phyloP scores from a whole-genome alignment of 2,113 vertebrate genomes.

The Coreoperca whiteheadi region DNA sequence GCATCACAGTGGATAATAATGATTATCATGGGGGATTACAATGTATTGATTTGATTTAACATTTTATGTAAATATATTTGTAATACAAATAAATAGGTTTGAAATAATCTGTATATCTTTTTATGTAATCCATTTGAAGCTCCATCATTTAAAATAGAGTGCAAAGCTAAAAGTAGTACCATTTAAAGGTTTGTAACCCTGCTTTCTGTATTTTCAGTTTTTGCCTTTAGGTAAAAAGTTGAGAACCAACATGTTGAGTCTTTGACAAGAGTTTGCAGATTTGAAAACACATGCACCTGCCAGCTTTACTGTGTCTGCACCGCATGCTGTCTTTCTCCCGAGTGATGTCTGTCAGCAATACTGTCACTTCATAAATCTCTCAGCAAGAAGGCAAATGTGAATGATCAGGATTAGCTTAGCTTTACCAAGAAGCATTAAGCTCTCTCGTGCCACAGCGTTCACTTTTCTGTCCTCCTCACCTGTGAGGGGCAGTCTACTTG shows the following conservation, averaged over 20 bases:
- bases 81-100: background rate
- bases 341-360: background rate
- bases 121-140: background rate
- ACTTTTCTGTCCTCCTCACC: background rate
- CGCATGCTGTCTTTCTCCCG: background rate
- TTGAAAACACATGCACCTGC: slow-evolving; percentile 4
- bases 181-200: background rate
- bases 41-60: background rate
- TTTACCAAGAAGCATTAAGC: background rate
- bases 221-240: background rate
- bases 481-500: background rate
- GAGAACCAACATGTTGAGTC: background rate
- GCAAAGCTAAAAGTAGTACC: background rate
- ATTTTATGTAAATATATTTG: background rate
- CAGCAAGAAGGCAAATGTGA: background rate
- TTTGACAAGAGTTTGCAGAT: slow-evolving; percentile 6
- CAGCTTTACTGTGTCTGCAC: background rate
- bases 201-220: background rate
- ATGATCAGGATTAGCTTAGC: background rate
- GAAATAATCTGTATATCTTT: background rate
- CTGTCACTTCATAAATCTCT: background rate
- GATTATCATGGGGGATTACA: background rate
- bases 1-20: background rate
- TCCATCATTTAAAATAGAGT: background rate
- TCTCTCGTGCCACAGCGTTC: background rate